phyloP scores from a whole-genome alignment of 2,888 invertebrate genomes.

The Nysson spinosus region DNA sequence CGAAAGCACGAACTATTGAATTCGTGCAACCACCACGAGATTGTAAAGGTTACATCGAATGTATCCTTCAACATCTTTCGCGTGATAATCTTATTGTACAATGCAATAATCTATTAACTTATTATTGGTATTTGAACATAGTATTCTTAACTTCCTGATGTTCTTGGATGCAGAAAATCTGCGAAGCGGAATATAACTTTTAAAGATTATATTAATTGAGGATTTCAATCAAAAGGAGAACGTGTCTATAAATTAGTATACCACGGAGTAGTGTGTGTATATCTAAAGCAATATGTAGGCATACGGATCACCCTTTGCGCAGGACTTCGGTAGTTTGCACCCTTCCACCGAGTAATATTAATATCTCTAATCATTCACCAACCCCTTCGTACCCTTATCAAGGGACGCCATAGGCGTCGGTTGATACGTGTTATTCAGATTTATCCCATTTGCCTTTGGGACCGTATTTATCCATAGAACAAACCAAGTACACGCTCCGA shows the following conservation, averaged over 20 bases:
- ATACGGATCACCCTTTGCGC: slow-evolving; percentile 44
- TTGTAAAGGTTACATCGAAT: slow-evolving; percentile 20
- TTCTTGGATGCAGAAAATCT: too few species aligned
- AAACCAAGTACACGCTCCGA: slow-evolving; percentile 67
- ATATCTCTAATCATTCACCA: slow-evolving; percentile 77
- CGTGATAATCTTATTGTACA: slow-evolving; percentile 27
- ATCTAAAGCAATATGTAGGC: slow-evolving; percentile 15
- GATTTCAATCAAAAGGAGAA: background rate
- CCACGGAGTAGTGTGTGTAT: slow-evolving; percentile 6
- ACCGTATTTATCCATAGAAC: slow-evolving; percentile 67
- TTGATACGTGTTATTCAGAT: slow-evolving; percentile 75
- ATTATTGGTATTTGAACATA: too few species aligned
- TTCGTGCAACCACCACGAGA: slow-evolving; percentile 14
- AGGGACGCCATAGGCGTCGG: slow-evolving; percentile 69
- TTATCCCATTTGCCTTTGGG: slow-evolving; percentile 71
- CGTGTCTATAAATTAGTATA: slow-evolving; percentile 23
- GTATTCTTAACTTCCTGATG: too few species aligned
- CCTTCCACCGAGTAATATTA: slow-evolving; percentile 71
- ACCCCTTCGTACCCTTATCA: slow-evolving; percentile 76
- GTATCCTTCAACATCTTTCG: slow-evolving; percentile 9
- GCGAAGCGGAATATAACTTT: too few species aligned
- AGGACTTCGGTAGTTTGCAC: slow-evolving; percentile 64
- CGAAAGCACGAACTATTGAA: slow-evolving; percentile 31
- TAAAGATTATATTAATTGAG: too few species aligned
- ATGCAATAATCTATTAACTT: too few species aligned